Evolutionary conservation across 1,140 invertebrate species (phyloP).

Genomic region (Littorina saxatilis): DNA sequence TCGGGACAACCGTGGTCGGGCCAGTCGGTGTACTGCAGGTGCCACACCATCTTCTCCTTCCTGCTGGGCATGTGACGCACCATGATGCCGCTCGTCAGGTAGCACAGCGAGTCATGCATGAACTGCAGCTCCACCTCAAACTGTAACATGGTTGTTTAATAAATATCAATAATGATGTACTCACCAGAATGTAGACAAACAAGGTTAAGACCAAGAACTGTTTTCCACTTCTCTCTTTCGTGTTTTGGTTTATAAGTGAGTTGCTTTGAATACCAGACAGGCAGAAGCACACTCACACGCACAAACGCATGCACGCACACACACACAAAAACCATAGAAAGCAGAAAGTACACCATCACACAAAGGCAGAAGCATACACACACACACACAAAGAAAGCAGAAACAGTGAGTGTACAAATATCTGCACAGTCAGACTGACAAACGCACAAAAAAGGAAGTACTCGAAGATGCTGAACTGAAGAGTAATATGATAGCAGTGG

Average conservation of each 20-base stretch:
- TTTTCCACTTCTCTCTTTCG: too few relatives aligned
- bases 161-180: neutral
- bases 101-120: conserved; percentile 75
- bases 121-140: conserved; percentile 80
- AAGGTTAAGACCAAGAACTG: too few relatives aligned
- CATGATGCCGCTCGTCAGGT: conserved; percentile 74
- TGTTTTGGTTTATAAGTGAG: too few relatives aligned
- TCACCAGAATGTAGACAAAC: too few relatives aligned
- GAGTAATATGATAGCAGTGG: too few relatives aligned
- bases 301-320: neutral
- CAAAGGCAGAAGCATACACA: neutral
- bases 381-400: neutral
- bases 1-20: conserved; percentile 83
- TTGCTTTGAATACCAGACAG: too few relatives aligned
- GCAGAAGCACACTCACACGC: neutral
- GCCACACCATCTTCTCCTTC: conserved; percentile 83
- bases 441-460: too few relatives aligned
- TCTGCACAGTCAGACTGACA: too few relatives aligned
- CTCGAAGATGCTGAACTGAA: too few relatives aligned
- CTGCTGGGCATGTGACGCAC: conserved; percentile 66
- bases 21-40: conserved; percentile 88
- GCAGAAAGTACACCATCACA: neutral
- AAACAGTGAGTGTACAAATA: neutral
- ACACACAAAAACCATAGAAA: neutral
- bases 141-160: conserved; percentile 74